Evolutionary conservation across 2,113 vertebrate species (phyloP).

Genomic region (Mirza zaza): DNA sequence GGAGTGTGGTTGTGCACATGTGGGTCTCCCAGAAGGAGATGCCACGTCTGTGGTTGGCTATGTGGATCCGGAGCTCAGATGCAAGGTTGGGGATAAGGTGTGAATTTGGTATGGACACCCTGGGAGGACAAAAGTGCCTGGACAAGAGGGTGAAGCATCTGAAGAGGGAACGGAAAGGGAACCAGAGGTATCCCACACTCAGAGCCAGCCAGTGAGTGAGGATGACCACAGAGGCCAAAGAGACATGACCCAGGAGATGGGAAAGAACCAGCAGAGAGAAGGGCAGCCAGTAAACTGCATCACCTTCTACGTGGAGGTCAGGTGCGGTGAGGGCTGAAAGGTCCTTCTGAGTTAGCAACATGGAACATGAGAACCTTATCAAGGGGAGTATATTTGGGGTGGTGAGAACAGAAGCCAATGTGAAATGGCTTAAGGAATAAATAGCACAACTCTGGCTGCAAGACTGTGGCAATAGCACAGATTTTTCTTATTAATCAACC

Average conservation of each 20-base stretch:
- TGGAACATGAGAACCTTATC: not conserved
- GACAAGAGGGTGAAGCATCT: not conserved
- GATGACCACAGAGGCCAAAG: too few species aligned
- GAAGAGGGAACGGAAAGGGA: not conserved
- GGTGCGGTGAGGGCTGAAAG: not conserved
- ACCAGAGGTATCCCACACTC: not conserved
- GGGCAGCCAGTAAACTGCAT: too few species aligned
- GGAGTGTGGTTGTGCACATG: not conserved
- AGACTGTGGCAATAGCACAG: not conserved
- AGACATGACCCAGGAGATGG: not conserved
- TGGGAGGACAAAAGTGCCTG: not conserved
- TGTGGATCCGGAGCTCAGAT: not conserved
- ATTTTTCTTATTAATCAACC: not conserved
- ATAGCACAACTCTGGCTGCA: not conserved
- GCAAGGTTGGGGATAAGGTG: not conserved
- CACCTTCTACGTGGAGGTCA: not conserved
- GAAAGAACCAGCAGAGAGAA: not conserved
- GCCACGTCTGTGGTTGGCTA: too few species aligned
- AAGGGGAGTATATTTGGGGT: not conserved
- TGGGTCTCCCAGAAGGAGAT: not conserved
- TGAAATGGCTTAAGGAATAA: not conserved
- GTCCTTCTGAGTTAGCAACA: not conserved
- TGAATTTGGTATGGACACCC: not conserved
- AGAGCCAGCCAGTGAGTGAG: not conserved
- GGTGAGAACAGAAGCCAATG: not conserved